Evolutionary conservation across 2,797 vertebrate species (phyloP).

Genomic region (Danio albolineatus): DNA sequence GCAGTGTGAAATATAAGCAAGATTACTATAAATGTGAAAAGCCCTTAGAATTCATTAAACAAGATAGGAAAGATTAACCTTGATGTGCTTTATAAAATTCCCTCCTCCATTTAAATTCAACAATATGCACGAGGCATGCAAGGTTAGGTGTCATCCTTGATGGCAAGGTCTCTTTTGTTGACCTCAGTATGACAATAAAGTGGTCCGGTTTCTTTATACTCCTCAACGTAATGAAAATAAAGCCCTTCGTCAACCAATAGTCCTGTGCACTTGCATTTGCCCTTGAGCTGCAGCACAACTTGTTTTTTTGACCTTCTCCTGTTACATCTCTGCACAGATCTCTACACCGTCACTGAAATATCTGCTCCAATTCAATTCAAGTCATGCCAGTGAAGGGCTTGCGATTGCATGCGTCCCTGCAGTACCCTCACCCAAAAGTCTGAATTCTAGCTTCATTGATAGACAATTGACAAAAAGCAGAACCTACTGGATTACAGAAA

Average conservation of each 20-base stretch:
- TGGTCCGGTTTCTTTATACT: neutral
- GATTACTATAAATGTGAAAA: no score
- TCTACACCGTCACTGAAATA: neutral
- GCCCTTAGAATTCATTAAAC: no score
- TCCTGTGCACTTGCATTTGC: neutral
- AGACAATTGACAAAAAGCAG: slow-evolving; percentile 19
- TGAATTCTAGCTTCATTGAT: neutral
- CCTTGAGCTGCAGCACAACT: slow-evolving; percentile 17
- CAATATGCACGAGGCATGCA: neutral
- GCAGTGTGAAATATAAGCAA: no score
- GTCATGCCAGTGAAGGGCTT: neutral
- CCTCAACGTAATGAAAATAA: slow-evolving; percentile 14
- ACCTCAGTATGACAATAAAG: neutral
- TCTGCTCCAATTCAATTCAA: slow-evolving; percentile 14
- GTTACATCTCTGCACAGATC: slow-evolving; percentile 20
- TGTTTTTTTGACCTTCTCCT: slow-evolving; percentile 31
- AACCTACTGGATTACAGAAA: slow-evolving; percentile 31
- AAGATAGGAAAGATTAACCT: no score
- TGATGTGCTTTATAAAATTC: neutral
- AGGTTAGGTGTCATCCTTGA: neutral
- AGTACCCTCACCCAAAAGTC: neutral
- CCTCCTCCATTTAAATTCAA: no score
- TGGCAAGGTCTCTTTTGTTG: neutral
- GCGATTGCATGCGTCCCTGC: neutral
- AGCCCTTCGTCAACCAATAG: neutral